phyloP scores from a whole-genome alignment of 2,113 vertebrate genomes.

The Ondatra zibethicus region DNA sequence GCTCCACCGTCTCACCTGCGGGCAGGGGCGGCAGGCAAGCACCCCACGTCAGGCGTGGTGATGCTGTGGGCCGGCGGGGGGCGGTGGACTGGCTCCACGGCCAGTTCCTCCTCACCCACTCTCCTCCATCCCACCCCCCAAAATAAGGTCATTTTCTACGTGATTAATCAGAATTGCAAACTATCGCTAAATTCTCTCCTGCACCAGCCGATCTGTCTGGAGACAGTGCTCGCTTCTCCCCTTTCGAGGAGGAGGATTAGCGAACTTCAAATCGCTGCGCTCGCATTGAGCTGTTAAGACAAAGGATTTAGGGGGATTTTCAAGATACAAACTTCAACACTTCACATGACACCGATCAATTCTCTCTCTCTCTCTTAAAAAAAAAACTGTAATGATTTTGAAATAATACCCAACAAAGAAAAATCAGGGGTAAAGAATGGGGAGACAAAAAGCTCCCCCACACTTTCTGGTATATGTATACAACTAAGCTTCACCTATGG shows the following conservation, averaged over 20 bases:
- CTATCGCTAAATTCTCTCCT: constrained; percentile 88
- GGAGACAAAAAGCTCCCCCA: neutral
- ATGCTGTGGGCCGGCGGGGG: constrained; percentile 65
- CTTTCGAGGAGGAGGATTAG: constrained; percentile 97
- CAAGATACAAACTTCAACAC: constrained; percentile 99
- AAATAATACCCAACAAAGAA: constrained; percentile 87
- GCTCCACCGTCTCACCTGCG: constrained; percentile 89
- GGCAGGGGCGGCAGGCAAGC: constrained; percentile 77
- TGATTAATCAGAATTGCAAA: constrained; percentile 96
- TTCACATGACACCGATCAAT: constrained; percentile 98
- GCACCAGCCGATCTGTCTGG: constrained; percentile 92
- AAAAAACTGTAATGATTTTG: constrained; percentile 94
- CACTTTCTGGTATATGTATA: neutral
- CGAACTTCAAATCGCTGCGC: constrained; percentile 97
- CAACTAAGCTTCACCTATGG: accelerated
- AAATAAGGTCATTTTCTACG: constrained; percentile 91
- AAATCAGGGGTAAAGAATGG: neutral
- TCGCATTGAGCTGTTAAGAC: constrained; percentile 99
- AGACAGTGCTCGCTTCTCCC: constrained; percentile 94
- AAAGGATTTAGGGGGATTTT: constrained; percentile 99
- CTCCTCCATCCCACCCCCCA: constrained; percentile 87
- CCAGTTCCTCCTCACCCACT: constrained; percentile 76
- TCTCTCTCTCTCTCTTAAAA: constrained; percentile 77
- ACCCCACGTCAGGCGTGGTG: constrained; percentile 72
- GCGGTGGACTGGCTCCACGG: constrained; percentile 64